Base-by-base conservation (phyloP, 2,888 invertebrate species). In the Caradrina kadenii region DNA sequence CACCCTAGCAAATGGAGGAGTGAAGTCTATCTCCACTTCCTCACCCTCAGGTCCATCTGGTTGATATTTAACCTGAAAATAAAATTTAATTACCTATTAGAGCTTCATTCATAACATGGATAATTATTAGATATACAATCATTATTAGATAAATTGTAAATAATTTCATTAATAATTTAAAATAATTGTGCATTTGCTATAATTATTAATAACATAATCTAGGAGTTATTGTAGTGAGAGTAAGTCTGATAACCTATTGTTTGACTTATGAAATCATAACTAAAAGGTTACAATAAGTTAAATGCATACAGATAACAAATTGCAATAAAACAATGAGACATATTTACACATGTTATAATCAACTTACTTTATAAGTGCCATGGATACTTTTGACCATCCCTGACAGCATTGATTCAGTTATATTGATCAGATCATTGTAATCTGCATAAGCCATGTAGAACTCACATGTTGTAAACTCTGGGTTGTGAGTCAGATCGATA, bases 401-500 rank as follows among this genome's bases (percentile, higher is more conserved):
- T 45, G 99, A 98, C 17, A 99, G 82, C 96, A 99, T 96, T 66
- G 97, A 96, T 94, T 99, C 99, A 0, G 99, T 99, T 54, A 99
- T 97, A 35, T 96, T 94, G 96, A 99, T 99, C 13, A 99, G 90
- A 93, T 99, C 99, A 91, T 99, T 97, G 90, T 99, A 99, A 94
- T 99, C 99, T 19, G 99, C 99, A 94, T 99, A 99, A 0, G 99
- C 99, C 99, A 99, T 99, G 93, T 99, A 99, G 94, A 99, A 99
- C 96, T 99, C 99, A 90, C 99, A 99, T 10, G 99, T 99, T 0
- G 99, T 99, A 89, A 99, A 99, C 94, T 99, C 99, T 0, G 99
- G 99, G 93, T 99, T 99, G 90, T 99, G 99, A 0, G 99, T 99
- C 88, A 99, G 92, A 96, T 99, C 99, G 88, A 99, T 99, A 67